Percentiles rank a stretch among this genome's conserved stretches.
Conservation (phyloP, 2,113 vertebrate species). For the Gavialis gangeticus region DNA sequence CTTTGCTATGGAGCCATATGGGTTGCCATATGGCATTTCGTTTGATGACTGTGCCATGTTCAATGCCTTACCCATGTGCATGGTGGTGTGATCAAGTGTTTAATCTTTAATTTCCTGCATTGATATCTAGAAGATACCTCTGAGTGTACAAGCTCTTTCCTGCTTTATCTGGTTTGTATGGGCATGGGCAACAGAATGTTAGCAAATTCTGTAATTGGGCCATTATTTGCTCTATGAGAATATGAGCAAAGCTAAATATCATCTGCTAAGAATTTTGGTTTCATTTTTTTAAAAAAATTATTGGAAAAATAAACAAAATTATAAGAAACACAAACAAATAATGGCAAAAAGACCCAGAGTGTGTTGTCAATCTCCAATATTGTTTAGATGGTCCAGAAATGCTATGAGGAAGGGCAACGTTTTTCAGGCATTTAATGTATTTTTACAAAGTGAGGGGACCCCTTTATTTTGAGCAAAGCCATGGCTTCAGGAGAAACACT, state of each 20-base stretch:
- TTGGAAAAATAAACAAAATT: background rate
- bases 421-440: background rate
- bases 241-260: background rate
- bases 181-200: background rate
- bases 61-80: slow-evolving; percentile 21
- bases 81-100: slow-evolving; percentile 59
- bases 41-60: slow-evolving; percentile 60
- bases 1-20: slow-evolving; percentile 56
- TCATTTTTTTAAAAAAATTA: background rate
- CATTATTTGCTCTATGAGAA: slow-evolving; percentile 7
- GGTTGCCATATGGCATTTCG: slow-evolving; percentile 65
- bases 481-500: background rate
- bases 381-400: background rate
- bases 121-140: slow-evolving; percentile 19
- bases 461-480: background rate
- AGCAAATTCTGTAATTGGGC: slow-evolving; percentile 11
- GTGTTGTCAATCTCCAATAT: background rate
- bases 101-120: slow-evolving; percentile 57
- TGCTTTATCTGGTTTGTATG: slow-evolving; percentile 14
- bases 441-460: background rate
- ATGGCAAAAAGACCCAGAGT: background rate
- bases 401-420: background rate
- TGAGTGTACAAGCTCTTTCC: slow-evolving; percentile 23
- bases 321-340: background rate
- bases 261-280: background rate